Base-by-base conservation (phyloP, 1,140 invertebrate genomes). In the Centruroides sculpturatus region DNA sequence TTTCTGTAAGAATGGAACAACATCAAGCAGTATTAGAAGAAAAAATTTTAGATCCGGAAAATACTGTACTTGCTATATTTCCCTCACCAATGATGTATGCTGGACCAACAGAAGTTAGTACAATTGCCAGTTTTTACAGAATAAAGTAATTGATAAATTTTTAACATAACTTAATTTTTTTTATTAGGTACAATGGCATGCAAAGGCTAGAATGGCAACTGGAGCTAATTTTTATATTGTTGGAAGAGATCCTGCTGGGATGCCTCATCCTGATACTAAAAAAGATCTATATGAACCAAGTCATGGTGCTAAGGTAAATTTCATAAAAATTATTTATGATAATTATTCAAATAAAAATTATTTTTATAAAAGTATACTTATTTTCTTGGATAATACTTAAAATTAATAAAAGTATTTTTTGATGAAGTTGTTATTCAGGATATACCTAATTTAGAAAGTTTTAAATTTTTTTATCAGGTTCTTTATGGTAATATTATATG, bases 21-120 rank as follows among this genome's bases (percentile, higher is more conserved):
- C 89, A 92, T 71, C 71, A 88, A 72, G 92, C 93, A 23, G 89
- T 98, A 3, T 75, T 99, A 0, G 83, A 85, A 62, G 89, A 93
- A 58, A 84, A 84, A 1, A 79, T 98, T 4, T 72, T 99, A 47
- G 88, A 98, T 71, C 79, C 83, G 11, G 76, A 84, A 10, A 82
- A 82, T 12, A 99, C 97, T 7, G 82, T 99, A 12, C 75, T 99
- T 55, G 94, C 97, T 3, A 98, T 99, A 68, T 99, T 99, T 75
- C 97, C 97, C 0, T 97, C 94, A 62, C 97, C 96, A 0, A 99
- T 99, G 97, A 87, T 95, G 84, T 99, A 99, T 75, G 97, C 95
- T 23, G 97, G 97, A 12, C 96, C 96, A 13, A 94, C 92, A 52
- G 96, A 99, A 81, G 87, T 41, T 57, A 49, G 34, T n/a, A 23